Base-by-base conservation (phyloP, 2,888 invertebrate genomes). In the Cactoblastis cactorum region DNA sequence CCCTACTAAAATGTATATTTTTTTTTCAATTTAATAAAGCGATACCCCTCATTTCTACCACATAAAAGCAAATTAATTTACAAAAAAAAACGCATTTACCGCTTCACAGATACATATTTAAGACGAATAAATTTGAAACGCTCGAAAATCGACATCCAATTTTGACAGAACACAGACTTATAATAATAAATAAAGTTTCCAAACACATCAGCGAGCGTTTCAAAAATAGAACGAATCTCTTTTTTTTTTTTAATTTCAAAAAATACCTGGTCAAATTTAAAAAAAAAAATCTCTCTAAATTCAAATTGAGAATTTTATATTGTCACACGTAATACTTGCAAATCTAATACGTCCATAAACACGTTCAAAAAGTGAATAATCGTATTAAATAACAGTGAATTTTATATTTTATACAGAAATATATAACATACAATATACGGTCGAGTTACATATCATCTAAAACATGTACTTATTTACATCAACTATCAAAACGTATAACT, bases 401-500 rank as follows among this genome's bases (percentile, higher is more conserved):
- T n/a, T n/a, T n/a, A 35, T 53, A 38, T 50, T 45, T 43, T 38
- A 53, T 24, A 55, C 57, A 63, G 61, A 63, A 63, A 67, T 61
- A 68, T 59, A 49, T 62, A 61, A 52, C 57, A 57, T 68, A 67
- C 67, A 71, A 62, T 67, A 59, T 62, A 64, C 65, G 60, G 65
- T 69, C 65, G 41, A 58, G 61, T 63, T 61, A 58, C 54, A 57
- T 58, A 51, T 62, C 63, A 69, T 70, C 68, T 69, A 71, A 62
- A 63, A 60, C 59, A 53, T 59, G 63, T 61, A 67, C 41, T 49
- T 49, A 61, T 61, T 55, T 59, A 61, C 59, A 62, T 15, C 54
- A 51, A 56, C 50, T 46, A 41, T 33, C 49, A 53, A 53, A 43
- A 53, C 17, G 54, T 47, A 49, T 50, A 53, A 58, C 55, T 56